Evolutionary conservation across 2,113 vertebrate genomes (phyloP), one percentile per base, ranked within the genome.

Genomic region (Anseranas semipalmata): DNA sequence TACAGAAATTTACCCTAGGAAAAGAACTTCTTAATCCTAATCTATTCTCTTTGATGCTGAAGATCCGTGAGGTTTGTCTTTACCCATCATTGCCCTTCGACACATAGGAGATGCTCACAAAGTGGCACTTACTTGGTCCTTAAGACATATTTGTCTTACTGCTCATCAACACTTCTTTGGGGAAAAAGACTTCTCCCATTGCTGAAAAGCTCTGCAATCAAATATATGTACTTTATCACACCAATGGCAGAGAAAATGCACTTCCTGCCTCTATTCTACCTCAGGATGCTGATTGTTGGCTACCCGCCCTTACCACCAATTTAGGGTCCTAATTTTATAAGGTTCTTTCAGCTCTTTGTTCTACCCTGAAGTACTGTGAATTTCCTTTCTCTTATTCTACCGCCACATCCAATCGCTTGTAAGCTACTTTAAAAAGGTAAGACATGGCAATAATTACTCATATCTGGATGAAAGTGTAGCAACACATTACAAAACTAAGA

Each of bases 191-290:
- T 83, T 88, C 92, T 85, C 21, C 84, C 90, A 21, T 3, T 60
- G 80, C 92, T 90, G 95, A 96, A 90, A 94, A 89, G 95, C 90
- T 77, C 90, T 92, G 94, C 96, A 96, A 97, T 96, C 96, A 96
- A 83, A 95, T 84, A 90, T 32, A 56, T 75, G 79, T 90, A 20
- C 86, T 94, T 96, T 87, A 81, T 75, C 86, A 87, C 60, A 81
- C 90, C 90, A 80, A 80, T 35, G 60, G 55, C 73, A 93, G 86
- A 87, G 84, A 90, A 95, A 96, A 94, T 93, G 92, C 84, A 82
- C 94, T 96, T 39, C 66, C 80, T 93, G 66, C 70, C 80, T 93
- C 86, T 46, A 1, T 58, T 87, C 92, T 92, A 41, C 60, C 53
- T 94, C 63, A 70, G 84, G 76, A 85, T 92, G 90, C 89, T 96